A percentile compares a stretch with the other conserved stretches of the same genome.
These are phyloP conservation scores for Scaptodrosophila lebanonensis DNA, from an alignment of 1,140 invertebrate genomes.

Conservation along the genomic window DNA sequence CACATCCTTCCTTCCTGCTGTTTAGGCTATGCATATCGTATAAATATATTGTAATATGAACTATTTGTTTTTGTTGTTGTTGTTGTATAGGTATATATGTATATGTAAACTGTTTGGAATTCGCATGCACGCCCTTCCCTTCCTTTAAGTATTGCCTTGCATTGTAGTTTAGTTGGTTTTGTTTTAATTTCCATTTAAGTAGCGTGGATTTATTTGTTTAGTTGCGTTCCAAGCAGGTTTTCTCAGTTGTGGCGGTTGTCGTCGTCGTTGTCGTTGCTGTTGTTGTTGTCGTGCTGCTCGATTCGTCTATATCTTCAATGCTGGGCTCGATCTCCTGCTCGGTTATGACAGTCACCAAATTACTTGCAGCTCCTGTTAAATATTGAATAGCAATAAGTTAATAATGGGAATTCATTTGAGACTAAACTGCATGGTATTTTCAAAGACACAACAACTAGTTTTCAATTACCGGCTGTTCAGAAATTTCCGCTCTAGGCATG, in stretches of 20 bases:
- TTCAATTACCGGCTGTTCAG: constrained; percentile 52
- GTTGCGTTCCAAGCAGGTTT: constrained; percentile 46
- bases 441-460: constrained; percentile 28
- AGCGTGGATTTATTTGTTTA: constrained; percentile 43
- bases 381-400: background rate
- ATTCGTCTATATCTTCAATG: constrained; percentile 50
- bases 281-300: constrained; percentile 48
- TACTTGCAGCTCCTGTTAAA: constrained; percentile 81
- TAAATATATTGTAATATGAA: constrained; percentile 54
- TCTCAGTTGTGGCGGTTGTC: constrained; percentile 50
- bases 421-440: background rate
- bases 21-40: constrained; percentile 37
- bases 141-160: constrained; percentile 24
- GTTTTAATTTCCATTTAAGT: constrained; percentile 13
- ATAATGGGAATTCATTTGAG: background rate
- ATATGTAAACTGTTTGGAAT: constrained; percentile 47
- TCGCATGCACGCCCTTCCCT: constrained; percentile 33
- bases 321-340: constrained; percentile 81
- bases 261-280: constrained; percentile 60
- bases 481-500: constrained; percentile 49
- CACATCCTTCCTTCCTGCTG: constrained; percentile 22
- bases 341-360: constrained; percentile 90
- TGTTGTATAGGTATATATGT: constrained; percentile 33
- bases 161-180: constrained; percentile 3
- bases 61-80: constrained; percentile 32